Conservation (phyloP, 2,797 vertebrate genomes). For the Epinephelus malabaricus region DNA sequence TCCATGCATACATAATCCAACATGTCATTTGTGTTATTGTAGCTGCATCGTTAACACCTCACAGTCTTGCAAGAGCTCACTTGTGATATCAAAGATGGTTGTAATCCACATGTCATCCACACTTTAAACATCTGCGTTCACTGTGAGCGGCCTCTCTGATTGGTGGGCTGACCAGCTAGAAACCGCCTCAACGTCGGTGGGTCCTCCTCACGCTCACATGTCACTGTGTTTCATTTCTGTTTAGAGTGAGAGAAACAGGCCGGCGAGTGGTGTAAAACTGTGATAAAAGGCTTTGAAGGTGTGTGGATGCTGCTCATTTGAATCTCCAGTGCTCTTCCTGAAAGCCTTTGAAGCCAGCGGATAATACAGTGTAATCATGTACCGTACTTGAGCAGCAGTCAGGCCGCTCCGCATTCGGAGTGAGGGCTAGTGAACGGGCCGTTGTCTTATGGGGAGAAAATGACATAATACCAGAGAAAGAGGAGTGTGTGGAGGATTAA, state of each 20-base stretch:
- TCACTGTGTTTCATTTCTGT: not conserved
- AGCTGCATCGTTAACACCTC: not conserved
- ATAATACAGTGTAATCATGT: conserved; percentile 19
- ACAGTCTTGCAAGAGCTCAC: not conserved
- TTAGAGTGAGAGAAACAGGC: not conserved
- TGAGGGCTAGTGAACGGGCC: not conserved
- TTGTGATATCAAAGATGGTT: not conserved
- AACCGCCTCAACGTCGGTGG: not conserved
- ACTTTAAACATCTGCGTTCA: not conserved
- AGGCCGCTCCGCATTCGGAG: not conserved
- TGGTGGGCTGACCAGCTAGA: not conserved
- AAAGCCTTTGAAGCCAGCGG: conserved; percentile 34
- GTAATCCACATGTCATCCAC: not conserved
- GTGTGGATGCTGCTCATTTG: conserved; percentile 14
- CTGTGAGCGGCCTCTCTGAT: not conserved
- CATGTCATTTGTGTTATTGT: not conserved
- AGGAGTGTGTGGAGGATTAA: not conserved
- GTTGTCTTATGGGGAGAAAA: not conserved
- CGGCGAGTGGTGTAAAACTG: not conserved
- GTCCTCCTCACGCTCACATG: not conserved
- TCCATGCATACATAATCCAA: conserved; percentile 1
- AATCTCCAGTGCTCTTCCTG: conserved; percentile 31
- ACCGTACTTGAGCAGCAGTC: not conserved
- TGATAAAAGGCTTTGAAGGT: conserved; percentile 44
- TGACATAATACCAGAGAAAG: not conserved